Evolutionary conservation across 2,888 invertebrate genomes (phyloP).

Genomic region (Fragum sueziense): DNA sequence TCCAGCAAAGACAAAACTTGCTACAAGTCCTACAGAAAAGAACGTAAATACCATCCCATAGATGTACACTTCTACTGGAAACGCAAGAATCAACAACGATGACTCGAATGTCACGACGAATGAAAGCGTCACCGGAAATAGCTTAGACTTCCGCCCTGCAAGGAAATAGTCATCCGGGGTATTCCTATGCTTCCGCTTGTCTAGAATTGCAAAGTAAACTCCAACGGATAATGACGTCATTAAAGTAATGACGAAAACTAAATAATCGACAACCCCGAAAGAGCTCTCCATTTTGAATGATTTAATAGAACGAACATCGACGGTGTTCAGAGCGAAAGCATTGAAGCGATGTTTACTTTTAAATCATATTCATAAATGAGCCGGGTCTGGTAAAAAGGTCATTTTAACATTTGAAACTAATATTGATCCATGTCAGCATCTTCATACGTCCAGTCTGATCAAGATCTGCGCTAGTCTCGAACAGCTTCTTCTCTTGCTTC

Average conservation of each 20-base stretch:
- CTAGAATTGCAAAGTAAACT: slow-evolving; percentile 34
- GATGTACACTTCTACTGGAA: slow-evolving; percentile 33
- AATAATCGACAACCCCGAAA: slow-evolving; percentile 28
- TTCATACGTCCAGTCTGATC: too few species aligned
- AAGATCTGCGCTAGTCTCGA: too few species aligned
- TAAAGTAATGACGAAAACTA: slow-evolving; percentile 30
- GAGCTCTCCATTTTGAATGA: slow-evolving; percentile 1
- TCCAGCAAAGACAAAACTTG: slow-evolving; percentile 24
- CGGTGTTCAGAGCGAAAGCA: too few species aligned
- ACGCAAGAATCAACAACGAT: slow-evolving; percentile 32
- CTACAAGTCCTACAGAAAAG: slow-evolving; percentile 9
- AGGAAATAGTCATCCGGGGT: slow-evolving; percentile 40
- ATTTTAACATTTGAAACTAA: too few species aligned
- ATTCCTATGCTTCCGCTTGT: slow-evolving; percentile 10
- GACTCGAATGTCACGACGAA: slow-evolving; percentile 52
- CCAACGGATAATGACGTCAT: slow-evolving; percentile 34
- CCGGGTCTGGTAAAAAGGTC: too few species aligned
- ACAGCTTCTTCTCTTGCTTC: too few species aligned
- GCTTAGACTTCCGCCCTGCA: slow-evolving; percentile 18
- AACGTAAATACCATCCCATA: slow-evolving; percentile 28
- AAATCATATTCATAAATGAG: too few species aligned
- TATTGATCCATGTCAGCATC: too few species aligned
- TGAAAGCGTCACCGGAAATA: slow-evolving; percentile 42
- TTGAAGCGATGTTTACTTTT: too few species aligned
- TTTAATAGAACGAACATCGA: too few species aligned